phyloP scores from a whole-genome alignment of 2,797 vertebrate genomes.

The Halcyon chelicuti region DNA sequence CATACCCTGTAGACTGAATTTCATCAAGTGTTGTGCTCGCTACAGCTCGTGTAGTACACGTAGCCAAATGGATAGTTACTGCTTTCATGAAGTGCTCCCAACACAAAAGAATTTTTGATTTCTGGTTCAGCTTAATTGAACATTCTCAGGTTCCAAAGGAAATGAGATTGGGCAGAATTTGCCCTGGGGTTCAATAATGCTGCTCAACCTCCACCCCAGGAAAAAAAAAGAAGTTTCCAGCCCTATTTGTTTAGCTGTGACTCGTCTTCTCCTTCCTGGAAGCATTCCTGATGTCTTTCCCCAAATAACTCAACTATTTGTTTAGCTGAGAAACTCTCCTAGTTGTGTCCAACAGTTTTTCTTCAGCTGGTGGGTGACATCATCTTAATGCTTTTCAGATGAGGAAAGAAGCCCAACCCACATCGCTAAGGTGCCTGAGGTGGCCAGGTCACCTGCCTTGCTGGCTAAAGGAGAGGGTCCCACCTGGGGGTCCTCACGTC shows the following conservation, averaged over 20 bases:
- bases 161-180: not conserved
- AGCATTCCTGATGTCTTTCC: constrained; percentile 32
- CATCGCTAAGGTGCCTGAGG: not conserved
- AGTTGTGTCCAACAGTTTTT: constrained; percentile 31
- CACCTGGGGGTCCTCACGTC: rapidly evolving
- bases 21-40: not conserved
- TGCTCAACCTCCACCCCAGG: not conserved
- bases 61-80: not conserved
- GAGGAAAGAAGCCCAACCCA: constrained; percentile 2
- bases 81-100: not conserved
- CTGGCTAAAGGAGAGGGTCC: not conserved
- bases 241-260: not conserved
- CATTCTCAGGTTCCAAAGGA: not conserved
- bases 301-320: constrained; percentile 41
- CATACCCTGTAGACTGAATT: not conserved
- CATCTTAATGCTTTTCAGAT: constrained; percentile 43
- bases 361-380: constrained; percentile 25
- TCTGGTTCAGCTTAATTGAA: constrained; percentile 21
- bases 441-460: not conserved
- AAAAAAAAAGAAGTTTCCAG: not conserved
- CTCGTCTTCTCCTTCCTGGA: constrained; percentile 27
- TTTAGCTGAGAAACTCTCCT: constrained; percentile 50
- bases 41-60: not conserved
- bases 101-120: not conserved
- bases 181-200: not conserved